phyloP scores from a whole-genome alignment of 1,140 invertebrate species.

The Drosophila nannoptera region DNA sequence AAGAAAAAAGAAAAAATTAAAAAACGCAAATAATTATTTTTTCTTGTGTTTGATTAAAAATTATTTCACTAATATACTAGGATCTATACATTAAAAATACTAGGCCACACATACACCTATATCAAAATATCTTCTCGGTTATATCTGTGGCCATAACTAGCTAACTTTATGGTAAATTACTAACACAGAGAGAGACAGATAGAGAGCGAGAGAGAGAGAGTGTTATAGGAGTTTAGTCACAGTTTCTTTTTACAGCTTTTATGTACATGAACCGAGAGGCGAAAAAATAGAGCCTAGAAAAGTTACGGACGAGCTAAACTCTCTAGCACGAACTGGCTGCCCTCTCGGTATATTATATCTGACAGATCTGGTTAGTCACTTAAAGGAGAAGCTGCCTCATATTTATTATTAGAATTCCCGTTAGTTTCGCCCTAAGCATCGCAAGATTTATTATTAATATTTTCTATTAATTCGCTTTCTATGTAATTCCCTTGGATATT shows the following conservation, averaged over 20 bases:
- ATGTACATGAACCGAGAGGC: conserved; percentile 14
- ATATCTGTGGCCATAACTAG: background rate
- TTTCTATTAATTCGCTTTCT: background rate
- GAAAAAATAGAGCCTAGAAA: no score
- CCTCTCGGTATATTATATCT: background rate
- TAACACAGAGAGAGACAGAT: conserved; percentile 13
- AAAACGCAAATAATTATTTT: conserved; percentile 29
- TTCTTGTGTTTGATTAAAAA: conserved; percentile 17
- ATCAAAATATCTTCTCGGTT: background rate
- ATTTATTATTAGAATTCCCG: no score
- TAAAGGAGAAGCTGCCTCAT: background rate
- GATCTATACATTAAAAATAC: conserved; percentile 25
- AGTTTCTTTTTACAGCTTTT: conserved; percentile 29
- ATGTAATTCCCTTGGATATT: background rate
- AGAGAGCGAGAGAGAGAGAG: conserved; percentile 5
- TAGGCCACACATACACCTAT: conserved; percentile 1
- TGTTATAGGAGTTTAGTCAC: conserved; percentile 40
- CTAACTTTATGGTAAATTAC: conserved; percentile 23
- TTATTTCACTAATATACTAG: conserved; percentile 12
- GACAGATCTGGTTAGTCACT: conserved; percentile 22
- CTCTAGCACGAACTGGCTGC: background rate
- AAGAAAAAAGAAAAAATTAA: conserved; percentile 37
- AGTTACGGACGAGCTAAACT: no score
- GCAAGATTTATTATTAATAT: background rate
- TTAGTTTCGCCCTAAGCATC: background rate